Evolutionary conservation across 1,140 invertebrate genomes (phyloP).

Genomic region (Drosophila orosa): DNA sequence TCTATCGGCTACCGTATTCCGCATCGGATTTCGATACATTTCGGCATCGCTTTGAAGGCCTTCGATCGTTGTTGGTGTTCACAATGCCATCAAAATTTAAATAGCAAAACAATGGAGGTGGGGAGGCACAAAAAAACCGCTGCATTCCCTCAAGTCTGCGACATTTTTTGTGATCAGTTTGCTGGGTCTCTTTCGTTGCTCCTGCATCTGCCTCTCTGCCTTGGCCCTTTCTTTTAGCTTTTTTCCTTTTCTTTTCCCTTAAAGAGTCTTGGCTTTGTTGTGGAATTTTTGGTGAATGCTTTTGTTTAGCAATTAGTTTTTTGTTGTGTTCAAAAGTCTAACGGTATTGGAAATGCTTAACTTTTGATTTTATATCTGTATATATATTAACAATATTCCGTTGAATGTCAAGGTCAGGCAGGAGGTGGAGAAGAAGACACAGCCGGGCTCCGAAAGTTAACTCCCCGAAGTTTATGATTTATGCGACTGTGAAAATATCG

Average conservation of each 20-base stretch:
- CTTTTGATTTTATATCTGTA: neutral
- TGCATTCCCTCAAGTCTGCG: constrained; percentile 76
- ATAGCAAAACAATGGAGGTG: constrained; percentile 57
- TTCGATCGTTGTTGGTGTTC: constrained; percentile 55
- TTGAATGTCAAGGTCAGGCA: constrained; percentile 52
- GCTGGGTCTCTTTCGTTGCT: neutral
- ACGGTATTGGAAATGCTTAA: constrained; percentile 34
- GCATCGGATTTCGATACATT: constrained; percentile 26
- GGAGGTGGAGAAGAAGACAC: neutral
- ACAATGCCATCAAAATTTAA: constrained; percentile 83
- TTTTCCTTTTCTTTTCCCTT: neutral
- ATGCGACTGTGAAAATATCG: constrained; percentile 61
- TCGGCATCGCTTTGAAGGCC: constrained; percentile 68
- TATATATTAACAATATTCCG: neutral
- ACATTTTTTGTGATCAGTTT: constrained; percentile 58
- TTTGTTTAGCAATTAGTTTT: constrained; percentile 71
- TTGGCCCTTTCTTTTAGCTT: neutral
- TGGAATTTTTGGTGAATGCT: constrained; percentile 59
- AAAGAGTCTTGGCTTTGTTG: neutral
- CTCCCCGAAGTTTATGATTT: constrained; percentile 58
- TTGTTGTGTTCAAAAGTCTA: constrained; percentile 40
- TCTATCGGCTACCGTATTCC: constrained; percentile 74
- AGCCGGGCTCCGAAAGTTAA: constrained; percentile 3
- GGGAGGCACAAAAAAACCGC: constrained; percentile 43
- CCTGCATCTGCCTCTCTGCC: neutral